Conservation (phyloP, 2,797 vertebrate species). For the Lacerta viridis region DNA sequence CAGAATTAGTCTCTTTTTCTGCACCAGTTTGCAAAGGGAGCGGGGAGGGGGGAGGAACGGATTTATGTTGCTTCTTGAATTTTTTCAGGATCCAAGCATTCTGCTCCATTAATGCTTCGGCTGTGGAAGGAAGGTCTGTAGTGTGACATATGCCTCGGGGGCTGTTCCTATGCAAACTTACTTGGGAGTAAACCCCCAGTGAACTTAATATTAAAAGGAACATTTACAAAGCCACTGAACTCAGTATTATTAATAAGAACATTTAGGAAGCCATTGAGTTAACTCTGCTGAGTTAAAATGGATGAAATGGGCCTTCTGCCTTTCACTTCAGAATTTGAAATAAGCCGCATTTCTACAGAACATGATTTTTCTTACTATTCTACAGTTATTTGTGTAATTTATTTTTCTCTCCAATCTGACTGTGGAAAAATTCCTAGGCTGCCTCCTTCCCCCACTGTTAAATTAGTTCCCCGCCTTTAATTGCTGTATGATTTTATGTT, state of each 20-base stretch:
- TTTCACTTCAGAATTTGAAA: neutral
- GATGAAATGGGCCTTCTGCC: neutral
- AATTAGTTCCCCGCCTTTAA: conserved; percentile 44
- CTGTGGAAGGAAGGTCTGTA: neutral
- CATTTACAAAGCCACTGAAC: neutral
- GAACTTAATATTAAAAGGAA: neutral
- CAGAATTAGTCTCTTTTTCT: neutral
- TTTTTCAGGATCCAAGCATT: neutral
- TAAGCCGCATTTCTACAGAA: neutral
- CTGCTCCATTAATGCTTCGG: neutral
- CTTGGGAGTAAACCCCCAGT: neutral
- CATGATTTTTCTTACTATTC: neutral
- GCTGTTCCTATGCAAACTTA: neutral
- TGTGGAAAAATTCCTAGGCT: neutral
- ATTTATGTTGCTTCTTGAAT: neutral
- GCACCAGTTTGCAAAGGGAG: neutral
- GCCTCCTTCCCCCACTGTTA: neutral
- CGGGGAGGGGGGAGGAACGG: too few species aligned
- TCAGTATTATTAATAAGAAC: neutral
- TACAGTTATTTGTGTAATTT: neutral
- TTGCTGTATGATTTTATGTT: conserved; percentile 21
- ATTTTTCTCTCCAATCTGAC: neutral
- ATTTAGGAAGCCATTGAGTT: too few species aligned
- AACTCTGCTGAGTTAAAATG: too few species aligned
- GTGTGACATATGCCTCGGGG: neutral